Evolutionary conservation across 2,888 invertebrate species (phyloP).

Genomic region (Eristalinus aeneus): DNA sequence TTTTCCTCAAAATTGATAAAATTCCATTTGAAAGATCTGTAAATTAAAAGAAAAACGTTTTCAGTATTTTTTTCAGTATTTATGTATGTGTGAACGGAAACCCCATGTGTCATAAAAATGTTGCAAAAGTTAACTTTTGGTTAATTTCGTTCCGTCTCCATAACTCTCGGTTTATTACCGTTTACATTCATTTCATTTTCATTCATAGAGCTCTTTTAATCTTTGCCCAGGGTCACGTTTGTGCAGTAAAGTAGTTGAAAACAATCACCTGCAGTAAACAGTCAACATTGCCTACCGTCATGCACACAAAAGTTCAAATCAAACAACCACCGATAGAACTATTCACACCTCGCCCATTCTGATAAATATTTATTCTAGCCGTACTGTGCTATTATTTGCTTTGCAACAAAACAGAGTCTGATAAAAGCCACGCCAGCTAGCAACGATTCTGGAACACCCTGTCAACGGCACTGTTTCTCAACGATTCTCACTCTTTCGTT

Average conservation of each 20-base stretch:
- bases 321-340: slow-evolving; percentile 27
- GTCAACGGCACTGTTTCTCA: background rate
- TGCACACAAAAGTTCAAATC: background rate
- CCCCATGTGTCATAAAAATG: no score
- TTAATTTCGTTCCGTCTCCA: no score
- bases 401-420: slow-evolving; percentile 20
- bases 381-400: slow-evolving; percentile 25
- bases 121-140: no score
- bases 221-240: background rate
- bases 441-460: slow-evolving; percentile 26
- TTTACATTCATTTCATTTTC: no score
- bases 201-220: background rate
- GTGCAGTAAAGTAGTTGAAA: background rate
- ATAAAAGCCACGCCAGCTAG: slow-evolving; percentile 1
- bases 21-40: no score
- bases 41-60: no score
- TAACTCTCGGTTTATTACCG: background rate
- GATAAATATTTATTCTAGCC: slow-evolving; percentile 14
- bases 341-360: background rate
- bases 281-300: background rate
- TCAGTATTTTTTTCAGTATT: no score
- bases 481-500: background rate
- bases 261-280: background rate
- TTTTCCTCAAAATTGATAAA: no score
- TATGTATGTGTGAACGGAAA: no score